phyloP scores from a whole-genome alignment of 2,113 vertebrate species.

The Piaya cayana region DNA sequence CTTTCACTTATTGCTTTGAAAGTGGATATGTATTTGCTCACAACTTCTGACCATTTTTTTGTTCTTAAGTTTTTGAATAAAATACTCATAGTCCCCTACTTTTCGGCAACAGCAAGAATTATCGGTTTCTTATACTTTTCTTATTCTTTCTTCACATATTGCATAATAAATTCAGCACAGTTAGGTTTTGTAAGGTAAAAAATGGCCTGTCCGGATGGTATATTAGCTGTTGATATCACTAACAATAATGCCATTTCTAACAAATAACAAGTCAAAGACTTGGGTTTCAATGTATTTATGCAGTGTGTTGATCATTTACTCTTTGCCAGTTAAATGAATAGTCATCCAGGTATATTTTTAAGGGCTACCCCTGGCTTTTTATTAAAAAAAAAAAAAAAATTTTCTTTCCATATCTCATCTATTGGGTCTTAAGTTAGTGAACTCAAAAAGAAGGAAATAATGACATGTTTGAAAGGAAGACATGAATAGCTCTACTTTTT shows the following conservation, averaged over 20 bases:
- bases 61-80: conserved; percentile 6
- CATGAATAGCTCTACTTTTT: not conserved
- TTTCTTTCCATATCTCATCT: conserved; percentile 15
- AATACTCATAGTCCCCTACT: not conserved
- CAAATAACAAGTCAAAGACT: conserved; percentile 54
- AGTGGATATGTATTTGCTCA: not conserved
- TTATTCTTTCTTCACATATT: not conserved
- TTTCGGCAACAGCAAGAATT: conserved; percentile 15
- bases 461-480: conserved; percentile 20
- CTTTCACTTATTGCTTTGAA: not conserved
- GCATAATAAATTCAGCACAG: conserved; percentile 47
- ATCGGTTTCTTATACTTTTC: not conserved
- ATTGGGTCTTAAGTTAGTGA: not conserved
- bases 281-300: conserved; percentile 64
- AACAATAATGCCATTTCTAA: conserved; percentile 68
- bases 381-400: no score
- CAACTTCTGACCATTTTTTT: not conserved
- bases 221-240: conserved; percentile 53
- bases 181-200: conserved; percentile 31
- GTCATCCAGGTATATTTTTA: conserved; percentile 47
- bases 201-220: conserved; percentile 20
- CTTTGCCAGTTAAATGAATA: conserved; percentile 43
- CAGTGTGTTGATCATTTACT: conserved; percentile 51
- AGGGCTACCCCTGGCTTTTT: conserved; percentile 40
- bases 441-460: conserved; percentile 1